Evolutionary conservation across 2,797 vertebrate species (phyloP).

Genomic region (Stomatorhinus walkeri): DNA sequence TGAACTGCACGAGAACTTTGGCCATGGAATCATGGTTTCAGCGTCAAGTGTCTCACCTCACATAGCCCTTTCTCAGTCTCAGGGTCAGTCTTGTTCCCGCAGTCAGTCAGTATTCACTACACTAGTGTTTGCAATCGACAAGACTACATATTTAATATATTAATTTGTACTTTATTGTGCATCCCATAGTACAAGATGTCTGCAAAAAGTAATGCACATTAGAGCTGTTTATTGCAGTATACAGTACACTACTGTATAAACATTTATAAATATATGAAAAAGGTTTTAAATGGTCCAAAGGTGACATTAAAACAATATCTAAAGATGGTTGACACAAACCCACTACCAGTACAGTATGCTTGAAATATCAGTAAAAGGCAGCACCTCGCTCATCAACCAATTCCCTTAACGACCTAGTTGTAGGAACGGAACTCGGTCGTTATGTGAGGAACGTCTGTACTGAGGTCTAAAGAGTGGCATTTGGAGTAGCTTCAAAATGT

Average conservation of each 20-base stretch:
- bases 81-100: background rate
- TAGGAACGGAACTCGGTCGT: background rate
- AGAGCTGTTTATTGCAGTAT: background rate
- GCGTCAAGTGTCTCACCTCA: background rate
- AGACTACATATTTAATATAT: background rate
- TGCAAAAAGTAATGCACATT: background rate
- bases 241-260: background rate
- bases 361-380: background rate
- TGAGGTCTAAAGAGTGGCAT: background rate
- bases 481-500: background rate
- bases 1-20: background rate
- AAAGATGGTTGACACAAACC: background rate
- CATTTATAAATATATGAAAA: background rate
- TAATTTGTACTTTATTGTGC: background rate
- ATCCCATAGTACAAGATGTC: background rate
- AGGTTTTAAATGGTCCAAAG: background rate
- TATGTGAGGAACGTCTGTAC: background rate
- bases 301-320: background rate
- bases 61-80: background rate
- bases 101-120: background rate
- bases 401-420: background rate
- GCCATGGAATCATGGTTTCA: background rate
- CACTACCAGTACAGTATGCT: background rate
- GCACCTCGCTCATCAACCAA: background rate
- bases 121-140: background rate